A percentile compares a stretch with the other conserved stretches of the same genome.
These are phyloP conservation scores for Oxyruncus cristatus DNA, from an alignment of 2,113 vertebrate species.

Conservation along the genomic window DNA sequence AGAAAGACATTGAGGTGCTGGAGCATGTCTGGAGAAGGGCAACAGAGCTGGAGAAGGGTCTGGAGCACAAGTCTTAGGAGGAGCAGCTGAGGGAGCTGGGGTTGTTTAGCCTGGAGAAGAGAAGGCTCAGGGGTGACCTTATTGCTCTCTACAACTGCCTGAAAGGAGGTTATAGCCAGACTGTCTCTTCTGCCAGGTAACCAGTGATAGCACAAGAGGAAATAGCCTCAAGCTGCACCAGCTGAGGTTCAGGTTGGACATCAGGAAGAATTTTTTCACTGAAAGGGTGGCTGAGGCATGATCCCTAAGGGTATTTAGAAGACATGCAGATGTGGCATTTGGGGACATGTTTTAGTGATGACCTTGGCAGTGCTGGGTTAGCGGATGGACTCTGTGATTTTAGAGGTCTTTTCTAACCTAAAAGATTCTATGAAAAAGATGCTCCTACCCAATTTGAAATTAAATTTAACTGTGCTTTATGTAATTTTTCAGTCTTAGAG, in stretches of 20 bases:
- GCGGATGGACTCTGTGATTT: not conserved
- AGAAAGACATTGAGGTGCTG: not conserved
- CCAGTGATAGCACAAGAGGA: not conserved
- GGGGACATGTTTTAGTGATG: not conserved
- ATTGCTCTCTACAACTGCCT: not conserved
- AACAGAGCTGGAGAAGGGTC: not conserved
- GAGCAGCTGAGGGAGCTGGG: not conserved
- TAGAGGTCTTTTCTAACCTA: not conserved
- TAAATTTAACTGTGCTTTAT: slow-evolving; percentile 15
- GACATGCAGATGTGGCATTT: not conserved
- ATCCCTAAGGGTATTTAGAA: not conserved
- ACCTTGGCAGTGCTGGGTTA: not conserved
- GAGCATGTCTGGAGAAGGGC: not conserved
- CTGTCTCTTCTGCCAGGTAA: not conserved
- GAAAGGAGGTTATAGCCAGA: not conserved
- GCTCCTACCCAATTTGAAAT: not conserved
- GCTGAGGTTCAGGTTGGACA: not conserved
- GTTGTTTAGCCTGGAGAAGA: not conserved
- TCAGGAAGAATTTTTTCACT: not conserved
- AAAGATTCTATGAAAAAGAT: not conserved
- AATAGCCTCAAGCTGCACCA: not conserved
- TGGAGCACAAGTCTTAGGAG: not conserved
- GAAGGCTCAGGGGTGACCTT: not conserved
- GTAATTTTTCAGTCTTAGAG: not conserved
- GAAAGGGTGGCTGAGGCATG: not conserved